A percentile compares a stretch with the other conserved stretches of the same genome.
phyloP scores from a whole-genome alignment of 1,140 invertebrate species.

The Littorina saxatilis region DNA sequence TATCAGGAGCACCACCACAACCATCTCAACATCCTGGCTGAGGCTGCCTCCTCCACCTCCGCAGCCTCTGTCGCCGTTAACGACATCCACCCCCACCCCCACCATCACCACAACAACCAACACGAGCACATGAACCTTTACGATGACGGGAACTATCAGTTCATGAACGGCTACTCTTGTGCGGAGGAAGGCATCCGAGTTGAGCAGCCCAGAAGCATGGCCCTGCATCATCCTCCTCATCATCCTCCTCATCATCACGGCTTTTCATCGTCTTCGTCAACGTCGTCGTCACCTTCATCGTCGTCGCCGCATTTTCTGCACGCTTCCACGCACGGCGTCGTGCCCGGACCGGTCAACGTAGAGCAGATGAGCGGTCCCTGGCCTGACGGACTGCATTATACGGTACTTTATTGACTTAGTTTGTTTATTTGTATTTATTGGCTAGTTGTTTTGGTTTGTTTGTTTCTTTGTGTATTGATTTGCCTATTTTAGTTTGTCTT shows the following conservation, averaged over 20 bases:
- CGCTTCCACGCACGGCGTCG: not conserved
- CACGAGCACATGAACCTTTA: too few species aligned
- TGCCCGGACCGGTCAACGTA: too few species aligned
- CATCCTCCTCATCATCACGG: too few species aligned
- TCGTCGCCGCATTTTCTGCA: not conserved
- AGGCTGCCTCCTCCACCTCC: not conserved
- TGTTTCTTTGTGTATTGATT: too few species aligned
- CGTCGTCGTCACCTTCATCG: not conserved
- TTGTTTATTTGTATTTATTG: not conserved
- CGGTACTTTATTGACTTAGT: not conserved
- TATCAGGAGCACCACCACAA: slow-evolving; percentile 1
- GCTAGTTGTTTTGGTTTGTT: not conserved
- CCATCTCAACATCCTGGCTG: slow-evolving; percentile 1
- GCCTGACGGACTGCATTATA: not conserved
- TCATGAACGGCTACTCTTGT: not conserved
- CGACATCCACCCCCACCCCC: not conserved
- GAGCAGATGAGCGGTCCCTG: not conserved
- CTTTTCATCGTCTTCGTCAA: too few species aligned
- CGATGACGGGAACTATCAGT: too few species aligned
- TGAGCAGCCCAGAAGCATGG: not conserved
- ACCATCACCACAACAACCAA: not conserved
- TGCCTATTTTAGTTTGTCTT: too few species aligned
- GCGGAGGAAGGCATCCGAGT: not conserved
- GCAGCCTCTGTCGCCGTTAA: slow-evolving; percentile 1
- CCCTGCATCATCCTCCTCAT: too few species aligned